Percentiles rank a stretch among this genome's conserved stretches.
Conservation (phyloP, 2,113 vertebrate genomes). For the Lepus timidus region DNA sequence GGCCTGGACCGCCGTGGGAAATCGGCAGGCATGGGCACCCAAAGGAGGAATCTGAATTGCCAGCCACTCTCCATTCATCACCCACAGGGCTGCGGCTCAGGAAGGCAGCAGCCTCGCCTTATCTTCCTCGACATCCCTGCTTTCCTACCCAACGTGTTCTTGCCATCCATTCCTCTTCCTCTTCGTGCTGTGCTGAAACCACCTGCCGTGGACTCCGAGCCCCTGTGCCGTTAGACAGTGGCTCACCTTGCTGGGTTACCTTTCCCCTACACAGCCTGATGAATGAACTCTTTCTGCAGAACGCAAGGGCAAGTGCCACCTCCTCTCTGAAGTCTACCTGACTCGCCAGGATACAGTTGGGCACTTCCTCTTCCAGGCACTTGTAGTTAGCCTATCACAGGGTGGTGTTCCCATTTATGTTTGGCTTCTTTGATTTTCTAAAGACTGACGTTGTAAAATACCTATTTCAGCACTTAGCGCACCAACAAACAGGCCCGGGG, state of each 20-base stretch:
- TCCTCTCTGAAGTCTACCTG: neutral
- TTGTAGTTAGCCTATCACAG: neutral
- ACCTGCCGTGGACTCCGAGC: neutral
- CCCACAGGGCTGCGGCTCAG: neutral
- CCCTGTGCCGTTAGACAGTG: neutral
- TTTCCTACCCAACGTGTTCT: neutral
- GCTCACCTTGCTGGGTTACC: neutral
- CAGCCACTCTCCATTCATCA: neutral
- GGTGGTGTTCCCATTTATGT: neutral
- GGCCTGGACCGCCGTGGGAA: neutral
- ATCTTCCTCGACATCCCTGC: neutral
- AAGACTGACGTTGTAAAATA: neutral
- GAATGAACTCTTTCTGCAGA: neutral
- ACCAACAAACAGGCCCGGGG: neutral
- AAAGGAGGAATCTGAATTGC: neutral
- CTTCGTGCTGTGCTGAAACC: neutral
- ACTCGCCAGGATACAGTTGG: neutral
- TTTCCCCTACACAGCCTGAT: neutral
- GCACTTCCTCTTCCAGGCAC: neutral
- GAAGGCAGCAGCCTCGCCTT: neutral
- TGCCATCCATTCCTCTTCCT: neutral
- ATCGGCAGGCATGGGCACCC: neutral
- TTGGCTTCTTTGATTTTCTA: neutral
- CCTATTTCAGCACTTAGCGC: neutral
- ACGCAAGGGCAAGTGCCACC: neutral